phyloP scores from a whole-genome alignment of 2,888 invertebrate genomes.

The Pomacea canaliculata region DNA sequence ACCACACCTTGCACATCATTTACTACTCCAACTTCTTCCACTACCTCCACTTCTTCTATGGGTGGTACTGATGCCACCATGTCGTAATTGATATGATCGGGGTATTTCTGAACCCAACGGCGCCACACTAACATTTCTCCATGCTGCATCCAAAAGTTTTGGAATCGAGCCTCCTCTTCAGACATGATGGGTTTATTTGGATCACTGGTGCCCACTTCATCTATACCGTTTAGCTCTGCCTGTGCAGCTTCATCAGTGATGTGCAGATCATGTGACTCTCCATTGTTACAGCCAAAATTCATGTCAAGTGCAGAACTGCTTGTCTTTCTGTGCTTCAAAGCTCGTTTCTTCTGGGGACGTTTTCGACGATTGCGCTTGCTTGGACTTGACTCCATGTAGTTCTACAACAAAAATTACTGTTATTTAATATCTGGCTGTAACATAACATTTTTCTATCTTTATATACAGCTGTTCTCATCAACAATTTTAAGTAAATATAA shows the following conservation, averaged over 20 bases:
- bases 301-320: not conserved
- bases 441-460: too few relatives aligned
- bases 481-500: too few relatives aligned
- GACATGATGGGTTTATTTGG: not conserved
- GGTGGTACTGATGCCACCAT: slow-evolving; percentile 42
- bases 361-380: too few relatives aligned
- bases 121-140: slow-evolving; percentile 63
- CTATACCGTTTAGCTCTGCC: too few relatives aligned
- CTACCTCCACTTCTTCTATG: slow-evolving; percentile 47
- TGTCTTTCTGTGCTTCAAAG: not conserved
- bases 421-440: too few relatives aligned
- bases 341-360: not conserved
- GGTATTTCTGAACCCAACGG: slow-evolving; percentile 64
- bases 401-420: too few relatives aligned
- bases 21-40: slow-evolving; percentile 28
- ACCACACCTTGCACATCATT: not conserved
- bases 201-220: not conserved
- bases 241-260: too few relatives aligned
- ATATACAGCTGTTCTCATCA: too few relatives aligned
- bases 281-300: too few relatives aligned
- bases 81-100: slow-evolving; percentile 55
- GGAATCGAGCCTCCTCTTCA: slow-evolving; percentile 2
- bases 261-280: too few relatives aligned
- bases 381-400: too few relatives aligned
- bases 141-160: slow-evolving; percentile 58